phyloP scores from a whole-genome alignment of 2,888 invertebrate genomes.

The Nemotelus pantherinus region DNA sequence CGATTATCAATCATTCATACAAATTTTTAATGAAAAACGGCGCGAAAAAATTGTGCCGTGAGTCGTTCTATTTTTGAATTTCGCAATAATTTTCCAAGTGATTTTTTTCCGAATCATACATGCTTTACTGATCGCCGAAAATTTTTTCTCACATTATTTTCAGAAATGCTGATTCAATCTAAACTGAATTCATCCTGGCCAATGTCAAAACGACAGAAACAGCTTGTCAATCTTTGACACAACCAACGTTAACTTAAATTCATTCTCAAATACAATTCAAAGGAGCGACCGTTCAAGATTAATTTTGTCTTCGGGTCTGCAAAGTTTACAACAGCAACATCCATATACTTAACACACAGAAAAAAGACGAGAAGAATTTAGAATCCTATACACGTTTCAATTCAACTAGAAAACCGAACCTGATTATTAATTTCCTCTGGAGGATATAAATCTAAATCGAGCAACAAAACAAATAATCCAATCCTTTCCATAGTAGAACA shows the following conservation, averaged over 20 bases:
- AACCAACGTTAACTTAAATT: constrained; percentile 2
- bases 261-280: neutral
- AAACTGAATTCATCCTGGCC: constrained; percentile 13
- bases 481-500: too few species aligned
- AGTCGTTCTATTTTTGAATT: too few species aligned
- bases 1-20: too few species aligned
- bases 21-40: too few species aligned
- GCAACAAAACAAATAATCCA: too few species aligned
- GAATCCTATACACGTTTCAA: neutral
- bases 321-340: neutral
- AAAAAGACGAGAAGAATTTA: neutral
- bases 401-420: neutral
- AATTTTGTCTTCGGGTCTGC: neutral
- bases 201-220: constrained; percentile 6
- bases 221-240: constrained; percentile 31
- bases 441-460: too few species aligned
- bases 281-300: neutral
- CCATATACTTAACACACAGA: neutral
- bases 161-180: constrained; percentile 29
- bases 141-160: constrained; percentile 10
- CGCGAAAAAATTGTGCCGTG: too few species aligned
- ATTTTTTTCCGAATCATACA: too few species aligned
- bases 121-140: too few species aligned
- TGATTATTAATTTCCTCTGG: too few species aligned
- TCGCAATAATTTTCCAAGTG: too few species aligned